Conservation (phyloP, 2,888 invertebrate genomes). For the Dendrolimus pini region DNA sequence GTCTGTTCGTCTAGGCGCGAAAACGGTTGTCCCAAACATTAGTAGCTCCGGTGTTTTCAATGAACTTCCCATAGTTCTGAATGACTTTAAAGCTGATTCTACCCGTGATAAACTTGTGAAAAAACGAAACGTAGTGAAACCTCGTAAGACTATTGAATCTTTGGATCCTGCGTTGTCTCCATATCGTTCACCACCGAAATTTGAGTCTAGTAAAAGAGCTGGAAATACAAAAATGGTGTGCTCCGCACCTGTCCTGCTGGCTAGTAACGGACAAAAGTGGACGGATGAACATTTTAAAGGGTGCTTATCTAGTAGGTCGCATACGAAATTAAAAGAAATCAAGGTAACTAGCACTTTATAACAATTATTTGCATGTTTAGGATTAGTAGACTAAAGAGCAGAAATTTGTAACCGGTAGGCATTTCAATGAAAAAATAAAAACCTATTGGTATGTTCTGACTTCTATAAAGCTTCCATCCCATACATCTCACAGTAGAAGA, state of each 20-base stretch:
- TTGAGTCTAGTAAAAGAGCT: slow-evolving; percentile 19
- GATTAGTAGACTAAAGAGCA: no score
- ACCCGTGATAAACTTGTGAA: slow-evolving; percentile 23
- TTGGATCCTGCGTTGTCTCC: slow-evolving; percentile 45
- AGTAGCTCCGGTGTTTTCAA: slow-evolving; percentile 35
- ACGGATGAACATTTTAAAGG: slow-evolving; percentile 37
- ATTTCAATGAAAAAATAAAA: no score
- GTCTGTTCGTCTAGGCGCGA: slow-evolving; percentile 49
- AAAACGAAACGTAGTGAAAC: slow-evolving; percentile 44
- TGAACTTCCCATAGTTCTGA: slow-evolving; percentile 55
- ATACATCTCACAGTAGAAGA: no score
- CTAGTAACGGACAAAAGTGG: slow-evolving; percentile 29
- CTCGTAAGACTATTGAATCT: slow-evolving; percentile 53
- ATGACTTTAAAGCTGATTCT: slow-evolving; percentile 43
- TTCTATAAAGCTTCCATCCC: no score
- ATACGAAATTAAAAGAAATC: slow-evolving; percentile 48
- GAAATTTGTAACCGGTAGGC: no score
- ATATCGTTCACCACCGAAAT: slow-evolving; percentile 21
- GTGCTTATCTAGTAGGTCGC: slow-evolving; percentile 50
- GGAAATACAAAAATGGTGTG: slow-evolving; percentile 22
- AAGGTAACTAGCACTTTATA: slow-evolving; percentile 32
- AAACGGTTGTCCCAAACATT: slow-evolving; percentile 46
- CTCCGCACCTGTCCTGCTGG: slow-evolving; percentile 41
- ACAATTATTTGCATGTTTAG: no score
- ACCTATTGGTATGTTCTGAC: no score